Base-by-base conservation (phyloP, 2,888 invertebrate species). In the Toxonevra muliebris region DNA sequence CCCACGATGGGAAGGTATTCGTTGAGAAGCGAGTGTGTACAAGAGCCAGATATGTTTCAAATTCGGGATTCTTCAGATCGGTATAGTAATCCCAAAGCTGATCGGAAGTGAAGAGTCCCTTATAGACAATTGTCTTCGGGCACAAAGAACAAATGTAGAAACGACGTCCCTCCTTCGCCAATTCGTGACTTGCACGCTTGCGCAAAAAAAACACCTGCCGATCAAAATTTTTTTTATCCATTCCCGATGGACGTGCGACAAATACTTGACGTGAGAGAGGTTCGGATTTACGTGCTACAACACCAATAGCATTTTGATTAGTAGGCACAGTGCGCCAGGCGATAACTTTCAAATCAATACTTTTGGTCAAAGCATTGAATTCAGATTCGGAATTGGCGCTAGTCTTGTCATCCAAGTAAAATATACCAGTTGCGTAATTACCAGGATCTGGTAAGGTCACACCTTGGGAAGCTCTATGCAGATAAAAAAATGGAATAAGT, bases 1-100 rank as follows among this genome's bases (percentile, higher is more conserved):
- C 98, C 99, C 99, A 99, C 82, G 96, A 97, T 59, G 99, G 99
- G 84, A 99, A 99, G 40, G 99, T 99, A 86, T 99, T 99, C 73
- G 99, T 99, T 13, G 98, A 98, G 88, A 99, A 99, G 74, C 99
- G 90, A 52, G 98, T 98, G 86, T 99, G 99, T 9, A 99, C 97
- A 82, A 99, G 86, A 53, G 98, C 96, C 84, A 99, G 86, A 86
- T 98, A 97, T 2, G 97, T 96, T 78, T 96, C 93, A 87, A 94
- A 99, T 75, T 90, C 89, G 1, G 93, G 92, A 86, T 92, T 88
- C 77, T 82, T 83, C 66, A 92, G 85, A 83, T 92, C 92, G 72
- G 89, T 89, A 85, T 92, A 92, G 83, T 91, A 92, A 20, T 90
- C 90, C 94, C 94, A 88, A n/a, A 85, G 76, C 86, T 99, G 99